Evolutionary conservation across 2,113 vertebrate species (phyloP).

Genomic region (Pan troglodytes): NHGRI_mPanTro3-v2.1_pri NC_072411.2:46464501-46465000

Average conservation of each 20-base stretch:
- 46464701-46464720: background rate
- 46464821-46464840: background rate
- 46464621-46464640: background rate
- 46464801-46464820: background rate
- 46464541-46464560: background rate
- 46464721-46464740: background rate
- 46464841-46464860: background rate
- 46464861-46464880: background rate
- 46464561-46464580: background rate
- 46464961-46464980: background rate
- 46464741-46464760: background rate
- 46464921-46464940: background rate
- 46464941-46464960: conserved; percentile 31
- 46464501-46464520: conserved; percentile 24
- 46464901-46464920: background rate
- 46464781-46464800: background rate
- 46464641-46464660: background rate
- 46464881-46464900: conserved; percentile 30
- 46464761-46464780: background rate
- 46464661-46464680: background rate
- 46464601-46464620: background rate
- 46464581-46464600: background rate
- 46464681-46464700: background rate
- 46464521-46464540: background rate
- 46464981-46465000: conserved; percentile 16